A percentile compares a stretch with the other conserved stretches of the same genome.
phyloP scores from a whole-genome alignment of 2,888 invertebrate species.

The Dromius quadrimaculatus region DNA sequence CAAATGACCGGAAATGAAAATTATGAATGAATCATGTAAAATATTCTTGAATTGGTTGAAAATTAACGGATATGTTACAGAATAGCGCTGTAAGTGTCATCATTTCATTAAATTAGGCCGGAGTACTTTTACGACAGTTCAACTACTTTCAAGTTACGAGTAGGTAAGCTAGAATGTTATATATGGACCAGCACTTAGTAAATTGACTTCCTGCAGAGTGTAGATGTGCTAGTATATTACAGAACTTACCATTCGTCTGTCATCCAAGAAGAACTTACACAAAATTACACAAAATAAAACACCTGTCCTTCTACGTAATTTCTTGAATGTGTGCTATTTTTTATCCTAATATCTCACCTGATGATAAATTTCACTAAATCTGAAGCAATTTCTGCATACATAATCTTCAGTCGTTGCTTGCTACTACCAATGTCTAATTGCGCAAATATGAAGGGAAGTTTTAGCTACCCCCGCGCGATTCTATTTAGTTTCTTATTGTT shows the following conservation, averaged over 20 bases:
- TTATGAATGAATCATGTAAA: no score
- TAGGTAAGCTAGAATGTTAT: no score
- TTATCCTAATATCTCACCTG: constrained; percentile 31
- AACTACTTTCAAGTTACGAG: no score
- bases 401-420: not conserved
- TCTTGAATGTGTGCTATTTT: not conserved
- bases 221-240: not conserved
- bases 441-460: not conserved
- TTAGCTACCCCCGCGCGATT: constrained; percentile 1
- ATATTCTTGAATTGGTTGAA: no score
- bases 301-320: not conserved
- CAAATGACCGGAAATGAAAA: no score
- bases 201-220: not conserved
- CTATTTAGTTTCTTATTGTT: constrained; percentile 13
- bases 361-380: constrained; percentile 47
- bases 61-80: no score
- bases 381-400: constrained; percentile 37
- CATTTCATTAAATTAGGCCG: no score
- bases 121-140: no score
- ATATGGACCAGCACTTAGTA: not conserved
- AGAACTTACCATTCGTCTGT: constrained; percentile 70
- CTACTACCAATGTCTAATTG: not conserved
- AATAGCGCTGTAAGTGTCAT: no score
- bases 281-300: not conserved
- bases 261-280: constrained; percentile 73